A percentile compares a stretch with the other conserved stretches of the same genome.
Conservation (phyloP, 1,140 invertebrate genomes). For the Acromyrmex heyeri region DNA sequence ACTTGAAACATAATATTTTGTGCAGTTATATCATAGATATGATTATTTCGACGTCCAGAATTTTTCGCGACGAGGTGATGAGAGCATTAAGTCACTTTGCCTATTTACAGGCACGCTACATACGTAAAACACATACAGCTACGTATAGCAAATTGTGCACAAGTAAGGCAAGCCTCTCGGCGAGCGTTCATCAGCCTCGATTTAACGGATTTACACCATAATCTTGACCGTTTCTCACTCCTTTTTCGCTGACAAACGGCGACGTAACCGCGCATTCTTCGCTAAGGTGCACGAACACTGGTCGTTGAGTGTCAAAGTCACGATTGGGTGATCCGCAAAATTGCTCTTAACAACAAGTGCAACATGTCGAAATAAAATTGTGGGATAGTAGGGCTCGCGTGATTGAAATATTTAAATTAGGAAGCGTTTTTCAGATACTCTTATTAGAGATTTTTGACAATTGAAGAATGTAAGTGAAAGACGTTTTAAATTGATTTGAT, state of each 20-base stretch:
- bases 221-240: slow-evolving; percentile 45
- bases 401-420: neutral
- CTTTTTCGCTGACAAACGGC: slow-evolving; percentile 39
- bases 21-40: neutral
- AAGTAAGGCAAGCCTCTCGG: slow-evolving; percentile 20
- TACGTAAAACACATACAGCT: neutral
- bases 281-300: neutral
- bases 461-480: neutral
- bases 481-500: neutral
- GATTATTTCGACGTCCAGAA: neutral
- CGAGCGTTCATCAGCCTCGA: slow-evolving; percentile 59
- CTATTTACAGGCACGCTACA: slow-evolving; percentile 25
- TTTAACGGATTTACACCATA: slow-evolving; percentile 69
- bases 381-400: no score
- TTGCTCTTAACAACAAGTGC: slow-evolving; percentile 5
- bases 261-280: neutral
- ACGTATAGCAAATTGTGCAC: slow-evolving; percentile 18
- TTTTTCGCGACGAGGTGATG: slow-evolving; percentile 31
- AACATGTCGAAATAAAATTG: neutral
- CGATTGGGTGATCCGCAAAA: slow-evolving; percentile 22
- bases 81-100: slow-evolving; percentile 48
- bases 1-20: neutral
- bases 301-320: slow-evolving; percentile 21
- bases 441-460: slow-evolving; percentile 2
- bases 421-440: neutral